These are phyloP conservation scores for Mantis religiosa DNA, from an alignment of 2,888 invertebrate genomes.

Conservation along the genomic window DNA sequence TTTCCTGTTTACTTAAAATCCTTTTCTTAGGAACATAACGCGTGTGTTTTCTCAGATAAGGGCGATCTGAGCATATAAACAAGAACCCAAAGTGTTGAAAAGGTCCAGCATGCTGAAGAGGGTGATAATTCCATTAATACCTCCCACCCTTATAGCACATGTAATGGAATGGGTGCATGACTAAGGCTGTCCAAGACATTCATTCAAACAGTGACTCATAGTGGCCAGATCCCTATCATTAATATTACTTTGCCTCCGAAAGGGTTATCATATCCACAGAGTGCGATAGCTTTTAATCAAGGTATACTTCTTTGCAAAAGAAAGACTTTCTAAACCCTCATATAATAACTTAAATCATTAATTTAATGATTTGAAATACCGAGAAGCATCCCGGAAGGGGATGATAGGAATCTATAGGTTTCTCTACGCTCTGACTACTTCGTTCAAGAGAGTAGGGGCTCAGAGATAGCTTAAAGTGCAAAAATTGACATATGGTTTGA, in stretches of 20 bases:
- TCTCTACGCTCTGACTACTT: too few relatives aligned
- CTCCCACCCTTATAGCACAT: background rate
- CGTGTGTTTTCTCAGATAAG: background rate
- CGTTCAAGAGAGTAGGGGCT: too few relatives aligned
- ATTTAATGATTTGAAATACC: background rate
- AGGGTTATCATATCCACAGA: background rate
- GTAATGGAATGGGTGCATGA: background rate
- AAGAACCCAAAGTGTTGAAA: background rate
- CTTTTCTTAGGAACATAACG: too few relatives aligned
- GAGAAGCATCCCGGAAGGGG: too few relatives aligned
- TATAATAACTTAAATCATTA: background rate
- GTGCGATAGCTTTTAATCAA: background rate
- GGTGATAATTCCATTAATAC: background rate
- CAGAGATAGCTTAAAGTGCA: too few relatives aligned
- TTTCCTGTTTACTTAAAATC: too few relatives aligned
- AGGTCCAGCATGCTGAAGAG: background rate
- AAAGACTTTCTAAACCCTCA: background rate
- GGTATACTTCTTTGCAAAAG: background rate
- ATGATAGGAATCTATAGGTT: too few relatives aligned
- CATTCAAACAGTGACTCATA: background rate
- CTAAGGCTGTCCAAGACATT: background rate
- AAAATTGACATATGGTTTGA: too few relatives aligned
- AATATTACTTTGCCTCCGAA: background rate
- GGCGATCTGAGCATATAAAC: background rate
- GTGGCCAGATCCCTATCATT: background rate